A percentile compares a stretch with the other conserved stretches of the same genome.
Conservation (phyloP, 2,113 vertebrate species). For the Etia nguti region DNA sequence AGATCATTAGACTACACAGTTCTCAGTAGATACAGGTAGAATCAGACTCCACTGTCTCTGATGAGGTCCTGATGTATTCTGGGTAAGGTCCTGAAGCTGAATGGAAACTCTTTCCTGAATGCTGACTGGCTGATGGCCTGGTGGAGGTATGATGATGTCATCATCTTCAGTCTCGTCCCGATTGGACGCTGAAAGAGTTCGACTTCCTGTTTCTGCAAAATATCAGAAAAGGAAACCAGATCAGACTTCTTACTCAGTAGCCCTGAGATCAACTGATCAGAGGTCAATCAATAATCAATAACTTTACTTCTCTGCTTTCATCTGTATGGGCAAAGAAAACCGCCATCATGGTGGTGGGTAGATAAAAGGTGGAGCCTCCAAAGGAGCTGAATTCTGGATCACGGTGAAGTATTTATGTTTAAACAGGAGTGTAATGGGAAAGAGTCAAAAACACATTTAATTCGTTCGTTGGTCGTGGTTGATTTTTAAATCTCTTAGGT, state of each 20-base stretch:
- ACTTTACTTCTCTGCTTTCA: background rate
- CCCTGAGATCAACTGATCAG: background rate
- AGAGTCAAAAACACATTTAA: background rate
- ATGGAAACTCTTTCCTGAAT: background rate
- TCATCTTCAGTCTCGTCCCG: conserved; percentile 64
- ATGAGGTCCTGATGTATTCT: conserved; percentile 4
- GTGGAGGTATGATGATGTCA: conserved; percentile 2
- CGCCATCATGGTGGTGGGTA: background rate
- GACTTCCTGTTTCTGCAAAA: conserved; percentile 70
- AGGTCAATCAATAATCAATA: background rate
- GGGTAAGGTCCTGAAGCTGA: conserved; percentile 1
- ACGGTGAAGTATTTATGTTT: background rate
- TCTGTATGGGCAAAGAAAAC: background rate
- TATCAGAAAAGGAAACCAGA: background rate
- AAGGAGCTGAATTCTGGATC: background rate
- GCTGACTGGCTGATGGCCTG: conserved; percentile 5
- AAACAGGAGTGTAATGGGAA: background rate
- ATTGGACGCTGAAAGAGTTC: conserved; percentile 71
- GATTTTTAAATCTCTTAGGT: background rate
- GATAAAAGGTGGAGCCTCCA: background rate
- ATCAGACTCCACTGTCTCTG: background rate
- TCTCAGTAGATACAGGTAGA: conserved; percentile 1
- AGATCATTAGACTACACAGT: conserved; percentile 51
- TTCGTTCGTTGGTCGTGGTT: too few species aligned
- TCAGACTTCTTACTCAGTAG: background rate